Conservation (phyloP, 2,797 vertebrate species). For the Lepilemur septentrionalis region DNA sequence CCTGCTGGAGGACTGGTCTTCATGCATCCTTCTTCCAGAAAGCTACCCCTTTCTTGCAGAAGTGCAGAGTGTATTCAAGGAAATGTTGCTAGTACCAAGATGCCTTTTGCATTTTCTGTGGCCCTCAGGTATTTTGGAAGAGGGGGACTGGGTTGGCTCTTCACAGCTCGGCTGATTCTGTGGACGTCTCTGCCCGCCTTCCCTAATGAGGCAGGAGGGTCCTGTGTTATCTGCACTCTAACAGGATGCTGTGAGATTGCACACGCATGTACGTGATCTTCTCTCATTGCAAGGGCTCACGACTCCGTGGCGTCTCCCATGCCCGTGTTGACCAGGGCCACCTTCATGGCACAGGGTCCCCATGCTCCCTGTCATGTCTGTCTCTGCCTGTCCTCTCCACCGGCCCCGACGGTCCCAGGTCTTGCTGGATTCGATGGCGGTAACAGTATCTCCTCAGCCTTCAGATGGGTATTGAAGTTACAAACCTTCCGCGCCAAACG, state of each 20-base stretch:
- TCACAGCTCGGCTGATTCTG: background rate
- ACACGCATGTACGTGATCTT: rapidly evolving
- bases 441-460: background rate
- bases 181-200: background rate
- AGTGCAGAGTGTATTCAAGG: background rate
- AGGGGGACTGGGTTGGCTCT: background rate
- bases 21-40: background rate
- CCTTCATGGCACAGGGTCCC: background rate
- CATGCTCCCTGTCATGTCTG: rapidly evolving
- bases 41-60: background rate
- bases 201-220: background rate
- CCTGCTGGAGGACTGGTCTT: background rate
- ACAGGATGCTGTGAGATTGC: background rate
- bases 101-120: background rate
- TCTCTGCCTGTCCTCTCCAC: background rate
- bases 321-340: no score
- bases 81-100: background rate
- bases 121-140: background rate
- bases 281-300: background rate
- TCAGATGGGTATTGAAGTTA: background rate
- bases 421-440: background rate
- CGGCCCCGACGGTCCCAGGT: background rate
- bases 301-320: background rate
- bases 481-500: background rate
- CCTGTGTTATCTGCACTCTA: background rate